Base-by-base conservation (phyloP, 2,797 vertebrate genomes). In the Tangara arthus region DNA sequence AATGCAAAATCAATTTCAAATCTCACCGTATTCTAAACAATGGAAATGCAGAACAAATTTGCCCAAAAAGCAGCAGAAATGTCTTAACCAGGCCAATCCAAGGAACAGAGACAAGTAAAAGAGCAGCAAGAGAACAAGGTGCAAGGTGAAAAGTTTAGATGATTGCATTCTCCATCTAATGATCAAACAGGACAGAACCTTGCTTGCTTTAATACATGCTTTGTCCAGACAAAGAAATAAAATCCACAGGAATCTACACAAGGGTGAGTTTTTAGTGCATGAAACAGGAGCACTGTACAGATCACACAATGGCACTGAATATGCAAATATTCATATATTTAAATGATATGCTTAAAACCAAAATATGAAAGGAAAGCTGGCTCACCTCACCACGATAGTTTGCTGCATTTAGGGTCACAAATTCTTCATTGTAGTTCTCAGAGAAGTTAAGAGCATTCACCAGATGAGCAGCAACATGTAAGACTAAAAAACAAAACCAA, bases 351-450 rank as follows among this genome's bases (percentile, higher is more conserved):
- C 27, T 80, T 69, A 35, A 93, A 93, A 85, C 37, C 8, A 93
- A 94, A 93, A 84, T 49, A 82, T 42, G 49, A 81, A 94, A 79
- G 66, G 34, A 76, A 42, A 65, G 46, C 24, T 82, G 89, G 78
- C 98, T 98, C 97, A 99, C 99, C 99, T 99, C 99, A 95, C 99
- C 98, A 77, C 94, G 98, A 97, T 99, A 98, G 85, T 98, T 98
- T 8, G 99, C 99, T 82, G 98, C 97, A 84, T 99, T 99, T 83
- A 99, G 97, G 60, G 98, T 97, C 27, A 98, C 96, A 60, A 99
- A 99, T 34, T 99, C 98, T 39, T 99, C 98, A 0, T 91, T 98
- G 97, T 98, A 99, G 93, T 98, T 97, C 42, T 96, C 96, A 34
- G 99, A 99, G 97, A 99, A 99, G 97, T 98, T 99, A 91, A 98